phyloP scores from a whole-genome alignment of 2,113 vertebrate genomes.

The Pheucticus melanocephalus region DNA sequence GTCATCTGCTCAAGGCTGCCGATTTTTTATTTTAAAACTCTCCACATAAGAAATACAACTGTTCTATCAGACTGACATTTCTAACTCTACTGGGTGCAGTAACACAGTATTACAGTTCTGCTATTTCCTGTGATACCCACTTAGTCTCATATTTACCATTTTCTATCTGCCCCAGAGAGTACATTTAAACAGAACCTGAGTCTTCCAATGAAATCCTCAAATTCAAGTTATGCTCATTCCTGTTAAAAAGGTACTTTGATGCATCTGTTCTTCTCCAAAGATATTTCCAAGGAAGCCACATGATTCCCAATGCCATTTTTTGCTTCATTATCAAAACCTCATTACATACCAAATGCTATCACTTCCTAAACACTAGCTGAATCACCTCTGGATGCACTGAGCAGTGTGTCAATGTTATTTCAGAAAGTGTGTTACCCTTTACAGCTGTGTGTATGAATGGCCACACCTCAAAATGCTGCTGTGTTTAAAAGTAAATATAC shows the following conservation, averaged over 20 bases:
- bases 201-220: background rate
- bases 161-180: background rate
- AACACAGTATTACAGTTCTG: background rate
- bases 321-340: background rate
- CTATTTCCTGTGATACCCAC: background rate
- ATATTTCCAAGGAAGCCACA: background rate
- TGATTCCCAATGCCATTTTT: background rate
- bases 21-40: conserved; percentile 29
- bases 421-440: background rate
- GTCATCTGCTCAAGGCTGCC: background rate
- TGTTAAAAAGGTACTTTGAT: background rate
- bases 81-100: background rate
- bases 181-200: background rate
- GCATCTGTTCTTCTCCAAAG: background rate
- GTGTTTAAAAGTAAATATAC: background rate
- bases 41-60: background rate
- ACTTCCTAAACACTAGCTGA: background rate
- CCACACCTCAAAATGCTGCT: background rate
- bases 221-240: background rate
- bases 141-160: background rate
- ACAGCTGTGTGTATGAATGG: background rate
- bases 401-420: background rate
- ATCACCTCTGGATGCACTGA: background rate
- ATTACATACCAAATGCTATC: background rate
- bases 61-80: background rate